Percentiles rank a stretch among this genome's conserved stretches.
These are phyloP conservation scores for Tinamus guttatus DNA, from an alignment of 2,113 vertebrate genomes.

Conservation along the genomic window DNA sequence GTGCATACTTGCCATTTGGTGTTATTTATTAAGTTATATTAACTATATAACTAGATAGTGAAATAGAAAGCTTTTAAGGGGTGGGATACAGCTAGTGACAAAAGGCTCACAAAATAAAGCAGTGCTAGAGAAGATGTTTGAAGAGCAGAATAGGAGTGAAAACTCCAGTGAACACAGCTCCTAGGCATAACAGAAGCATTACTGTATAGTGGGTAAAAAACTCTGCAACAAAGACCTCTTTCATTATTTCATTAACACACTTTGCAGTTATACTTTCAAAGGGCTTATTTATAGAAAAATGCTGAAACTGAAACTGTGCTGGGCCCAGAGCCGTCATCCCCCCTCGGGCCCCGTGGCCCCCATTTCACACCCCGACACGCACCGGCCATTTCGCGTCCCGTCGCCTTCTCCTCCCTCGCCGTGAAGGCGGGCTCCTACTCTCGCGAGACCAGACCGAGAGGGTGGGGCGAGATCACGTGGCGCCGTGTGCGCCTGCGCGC, in stretches of 20 bases:
- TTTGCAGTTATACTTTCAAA: background rate
- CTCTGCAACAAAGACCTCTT: background rate
- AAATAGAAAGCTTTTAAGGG: background rate
- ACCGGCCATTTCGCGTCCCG: too few species aligned
- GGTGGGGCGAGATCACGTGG: too few species aligned
- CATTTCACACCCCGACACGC: too few species aligned
- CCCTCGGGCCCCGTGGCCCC: too few species aligned
- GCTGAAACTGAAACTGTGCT: background rate
- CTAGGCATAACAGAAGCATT: background rate
- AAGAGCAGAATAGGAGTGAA: background rate
- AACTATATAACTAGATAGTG: background rate
- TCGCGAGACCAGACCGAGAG: too few species aligned
- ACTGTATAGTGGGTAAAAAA: background rate
- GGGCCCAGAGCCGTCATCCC: too few species aligned
- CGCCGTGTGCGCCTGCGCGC: too few species aligned
- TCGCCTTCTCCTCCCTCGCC: too few species aligned
- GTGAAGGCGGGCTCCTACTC: too few species aligned
- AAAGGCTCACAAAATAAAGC: background rate
- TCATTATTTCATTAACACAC: background rate
- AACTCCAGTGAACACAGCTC: background rate
- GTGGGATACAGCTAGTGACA: background rate
- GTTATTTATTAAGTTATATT: background rate
- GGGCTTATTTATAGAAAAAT: background rate
- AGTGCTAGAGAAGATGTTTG: background rate
- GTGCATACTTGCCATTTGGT: too few species aligned